phyloP scores from a whole-genome alignment of 2,888 invertebrate species.

The Orchesellides sinensis region DNA sequence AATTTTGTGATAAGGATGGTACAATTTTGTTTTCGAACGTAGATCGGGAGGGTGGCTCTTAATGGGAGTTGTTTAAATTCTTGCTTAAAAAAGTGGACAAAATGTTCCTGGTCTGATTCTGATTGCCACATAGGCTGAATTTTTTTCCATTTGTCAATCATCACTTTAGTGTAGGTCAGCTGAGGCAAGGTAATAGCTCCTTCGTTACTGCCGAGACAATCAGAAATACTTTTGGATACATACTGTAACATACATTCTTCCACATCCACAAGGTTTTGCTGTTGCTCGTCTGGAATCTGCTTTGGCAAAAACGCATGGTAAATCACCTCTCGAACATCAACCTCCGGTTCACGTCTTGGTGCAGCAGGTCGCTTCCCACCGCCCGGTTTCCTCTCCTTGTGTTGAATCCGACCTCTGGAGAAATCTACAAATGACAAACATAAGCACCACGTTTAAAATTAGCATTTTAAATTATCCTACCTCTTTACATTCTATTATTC shows the following conservation, averaged over 20 bases:
- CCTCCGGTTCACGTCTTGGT: too few relatives aligned
- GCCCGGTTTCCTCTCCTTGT: background rate
- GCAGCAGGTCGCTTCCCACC: too few relatives aligned
- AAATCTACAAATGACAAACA: too few relatives aligned
- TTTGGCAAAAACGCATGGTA: slow-evolving; percentile 19
- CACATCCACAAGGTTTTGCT: slow-evolving; percentile 1
- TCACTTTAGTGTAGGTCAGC: background rate
- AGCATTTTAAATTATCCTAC: too few relatives aligned
- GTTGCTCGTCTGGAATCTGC: background rate
- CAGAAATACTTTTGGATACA: background rate
- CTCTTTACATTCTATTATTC: too few relatives aligned
- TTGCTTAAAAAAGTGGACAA: slow-evolving; percentile 1
- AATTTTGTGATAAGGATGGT: background rate
- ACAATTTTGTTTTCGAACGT: slow-evolving; percentile 34
- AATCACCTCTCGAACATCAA: background rate
- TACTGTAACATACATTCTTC: background rate
- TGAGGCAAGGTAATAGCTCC: background rate
- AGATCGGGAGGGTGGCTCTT: slow-evolving; percentile 5
- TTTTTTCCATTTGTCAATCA: slow-evolving; percentile 14
- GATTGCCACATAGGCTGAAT: background rate
- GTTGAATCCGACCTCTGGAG: too few relatives aligned
- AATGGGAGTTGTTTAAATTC: background rate
- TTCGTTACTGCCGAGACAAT: background rate
- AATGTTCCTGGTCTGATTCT: background rate
- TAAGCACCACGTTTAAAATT: too few relatives aligned